Evolutionary conservation across 1,140 invertebrate genomes (phyloP).

Genomic region (Sesamia nonagrioides): DNA sequence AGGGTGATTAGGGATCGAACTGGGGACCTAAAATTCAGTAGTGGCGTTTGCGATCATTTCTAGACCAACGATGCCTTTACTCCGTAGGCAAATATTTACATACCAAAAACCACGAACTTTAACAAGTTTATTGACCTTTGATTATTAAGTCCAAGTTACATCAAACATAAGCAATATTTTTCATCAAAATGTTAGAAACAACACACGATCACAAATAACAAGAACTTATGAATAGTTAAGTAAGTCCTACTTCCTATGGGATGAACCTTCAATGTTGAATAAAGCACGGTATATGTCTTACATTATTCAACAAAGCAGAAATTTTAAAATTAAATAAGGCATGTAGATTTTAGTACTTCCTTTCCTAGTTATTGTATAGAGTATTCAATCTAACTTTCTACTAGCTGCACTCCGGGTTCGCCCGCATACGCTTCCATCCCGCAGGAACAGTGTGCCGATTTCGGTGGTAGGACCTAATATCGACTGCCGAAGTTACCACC

Average conservation of each 20-base stretch:
- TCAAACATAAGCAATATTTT: background rate
- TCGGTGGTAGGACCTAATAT: too few species aligned
- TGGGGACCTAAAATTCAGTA: too few species aligned
- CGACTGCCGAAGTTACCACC: too few species aligned
- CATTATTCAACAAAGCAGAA: conserved; percentile 29
- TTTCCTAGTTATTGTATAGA: background rate
- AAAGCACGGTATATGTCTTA: background rate
- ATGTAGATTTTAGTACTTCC: background rate
- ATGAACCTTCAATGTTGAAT: conserved; percentile 7
- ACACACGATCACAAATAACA: conserved; percentile 3
- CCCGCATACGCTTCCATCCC: too few species aligned
- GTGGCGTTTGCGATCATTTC: too few species aligned
- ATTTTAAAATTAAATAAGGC: conserved; percentile 4
- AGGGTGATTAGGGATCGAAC: too few species aligned
- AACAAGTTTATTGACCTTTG: background rate
- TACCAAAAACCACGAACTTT: too few species aligned
- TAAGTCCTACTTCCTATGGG: conserved; percentile 2
- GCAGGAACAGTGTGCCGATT: too few species aligned
- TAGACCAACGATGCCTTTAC: too few species aligned
- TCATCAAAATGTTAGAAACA: conserved; percentile 5
- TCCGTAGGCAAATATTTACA: too few species aligned
- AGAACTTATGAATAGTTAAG: conserved; percentile 23
- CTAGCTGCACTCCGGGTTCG: too few species aligned
- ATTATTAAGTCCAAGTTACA: background rate
- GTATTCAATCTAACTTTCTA: too few species aligned